phyloP scores from a whole-genome alignment of 2,888 invertebrate genomes.

The Nymphalis c-album region DNA sequence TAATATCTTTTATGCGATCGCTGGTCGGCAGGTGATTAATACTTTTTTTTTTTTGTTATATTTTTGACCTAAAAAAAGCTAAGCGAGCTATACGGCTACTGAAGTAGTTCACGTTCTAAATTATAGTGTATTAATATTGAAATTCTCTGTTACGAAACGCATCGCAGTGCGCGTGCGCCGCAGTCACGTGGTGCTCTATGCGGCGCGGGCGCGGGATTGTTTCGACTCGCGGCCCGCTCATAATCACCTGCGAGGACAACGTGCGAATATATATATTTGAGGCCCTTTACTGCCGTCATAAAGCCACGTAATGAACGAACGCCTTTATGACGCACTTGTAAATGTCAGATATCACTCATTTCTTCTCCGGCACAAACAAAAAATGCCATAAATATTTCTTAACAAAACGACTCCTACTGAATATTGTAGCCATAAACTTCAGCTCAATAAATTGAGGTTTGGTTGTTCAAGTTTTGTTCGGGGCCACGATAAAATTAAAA shows the following conservation, averaged over 20 bases:
- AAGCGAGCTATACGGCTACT: constrained; percentile 68
- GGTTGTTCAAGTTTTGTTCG: constrained; percentile 75
- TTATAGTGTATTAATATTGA: constrained; percentile 76
- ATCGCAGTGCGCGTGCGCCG: constrained; percentile 68
- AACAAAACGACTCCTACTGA: constrained; percentile 79
- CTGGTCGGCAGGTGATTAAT: constrained; percentile 68
- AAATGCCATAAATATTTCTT: constrained; percentile 75
- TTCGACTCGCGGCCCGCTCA: constrained; percentile 33
- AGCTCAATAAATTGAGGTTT: constrained; percentile 75
- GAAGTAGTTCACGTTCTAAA: constrained; percentile 78
- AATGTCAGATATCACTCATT: constrained; percentile 76
- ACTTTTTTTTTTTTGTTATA: constrained; percentile 50
- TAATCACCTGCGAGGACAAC: constrained; percentile 60
- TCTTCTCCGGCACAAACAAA: constrained; percentile 63
- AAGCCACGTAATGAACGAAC: constrained; percentile 73
- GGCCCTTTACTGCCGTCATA: constrained; percentile 63
- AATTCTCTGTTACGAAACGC: constrained; percentile 63
- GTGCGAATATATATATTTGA: constrained; percentile 68
- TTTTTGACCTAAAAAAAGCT: constrained; percentile 57
- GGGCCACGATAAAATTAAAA: constrained; percentile 67
- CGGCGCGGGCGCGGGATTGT: constrained; percentile 26
- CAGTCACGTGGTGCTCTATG: constrained; percentile 28
- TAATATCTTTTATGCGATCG: constrained; percentile 71
- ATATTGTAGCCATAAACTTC: constrained; percentile 73
- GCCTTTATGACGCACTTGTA: constrained; percentile 76